phyloP scores from a whole-genome alignment of 2,888 invertebrate genomes.

The Saturnia pavonia region DNA sequence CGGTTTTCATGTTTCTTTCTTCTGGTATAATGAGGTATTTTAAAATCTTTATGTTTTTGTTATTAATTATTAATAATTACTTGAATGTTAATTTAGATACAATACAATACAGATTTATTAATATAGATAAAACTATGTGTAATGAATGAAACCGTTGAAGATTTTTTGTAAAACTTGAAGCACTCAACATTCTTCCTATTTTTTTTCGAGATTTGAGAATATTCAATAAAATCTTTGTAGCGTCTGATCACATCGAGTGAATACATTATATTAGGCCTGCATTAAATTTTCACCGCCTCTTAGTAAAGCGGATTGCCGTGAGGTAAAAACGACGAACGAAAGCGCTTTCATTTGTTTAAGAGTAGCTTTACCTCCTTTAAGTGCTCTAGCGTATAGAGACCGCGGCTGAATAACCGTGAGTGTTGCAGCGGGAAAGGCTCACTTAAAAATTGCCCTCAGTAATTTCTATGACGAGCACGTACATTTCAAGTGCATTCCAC shows the following conservation, averaged over 20 bases:
- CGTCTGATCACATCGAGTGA: slow-evolving; percentile 35
- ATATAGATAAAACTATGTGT: slow-evolving; percentile 36
- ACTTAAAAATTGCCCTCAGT: slow-evolving; percentile 75
- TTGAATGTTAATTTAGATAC: background rate
- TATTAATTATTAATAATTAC: background rate
- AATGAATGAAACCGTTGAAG: background rate
- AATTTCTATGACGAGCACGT: slow-evolving; percentile 79
- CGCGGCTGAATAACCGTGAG: slow-evolving; percentile 70
- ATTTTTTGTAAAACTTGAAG: background rate
- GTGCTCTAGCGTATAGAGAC: slow-evolving; percentile 67
- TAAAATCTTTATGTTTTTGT: slow-evolving; percentile 6
- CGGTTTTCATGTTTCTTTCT: slow-evolving; percentile 1
- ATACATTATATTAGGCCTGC: slow-evolving; percentile 57
- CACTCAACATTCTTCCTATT: background rate
- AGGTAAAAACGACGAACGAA: slow-evolving; percentile 61
- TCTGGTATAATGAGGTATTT: slow-evolving; percentile 20
- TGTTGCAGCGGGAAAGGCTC: slow-evolving; percentile 73
- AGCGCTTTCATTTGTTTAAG: slow-evolving; percentile 78
- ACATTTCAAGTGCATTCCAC: slow-evolving; percentile 64
- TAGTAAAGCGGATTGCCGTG: slow-evolving; percentile 70
- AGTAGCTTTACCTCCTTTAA: slow-evolving; percentile 73
- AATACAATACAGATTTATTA: too few relatives aligned
- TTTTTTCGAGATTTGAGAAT: background rate
- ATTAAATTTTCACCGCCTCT: slow-evolving; percentile 73
- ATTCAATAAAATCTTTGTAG: background rate